phyloP scores from a whole-genome alignment of 2,113 vertebrate species.

The Gymnorhina tibicen region DNA sequence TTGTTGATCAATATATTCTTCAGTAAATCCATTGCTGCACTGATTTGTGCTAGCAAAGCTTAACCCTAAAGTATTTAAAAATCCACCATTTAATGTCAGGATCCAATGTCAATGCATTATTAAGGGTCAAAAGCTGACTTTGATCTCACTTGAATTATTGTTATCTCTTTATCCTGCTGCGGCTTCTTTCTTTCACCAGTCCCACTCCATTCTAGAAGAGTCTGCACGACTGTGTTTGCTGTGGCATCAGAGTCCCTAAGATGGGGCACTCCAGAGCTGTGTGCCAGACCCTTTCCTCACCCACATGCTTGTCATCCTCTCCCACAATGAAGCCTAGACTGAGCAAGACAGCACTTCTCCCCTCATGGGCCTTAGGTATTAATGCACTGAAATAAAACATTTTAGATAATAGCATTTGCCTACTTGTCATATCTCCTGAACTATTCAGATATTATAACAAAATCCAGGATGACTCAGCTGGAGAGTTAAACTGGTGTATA shows the following conservation, averaged over 20 bases:
- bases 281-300: not conserved
- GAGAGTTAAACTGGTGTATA: not conserved
- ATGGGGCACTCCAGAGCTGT: not conserved
- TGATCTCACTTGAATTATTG: not conserved
- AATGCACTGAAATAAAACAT: not conserved
- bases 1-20: not conserved
- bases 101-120: not conserved
- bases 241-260: not conserved
- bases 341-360: not conserved
- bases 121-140: not conserved
- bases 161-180: not conserved
- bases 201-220: not conserved
- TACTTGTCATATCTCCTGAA: not conserved
- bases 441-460: not conserved
- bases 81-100: not conserved
- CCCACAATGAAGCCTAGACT: not conserved
- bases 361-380: not conserved
- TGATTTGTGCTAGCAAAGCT: not conserved
- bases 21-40: not conserved
- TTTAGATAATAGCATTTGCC: not conserved
- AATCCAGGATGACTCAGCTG: not conserved
- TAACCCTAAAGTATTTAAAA: not conserved
- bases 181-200: not conserved
- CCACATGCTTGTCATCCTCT: not conserved
- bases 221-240: accelerated